Evolutionary conservation across 2,113 vertebrate genomes (phyloP).

Genomic region (Paedocypris sp.): DNA sequence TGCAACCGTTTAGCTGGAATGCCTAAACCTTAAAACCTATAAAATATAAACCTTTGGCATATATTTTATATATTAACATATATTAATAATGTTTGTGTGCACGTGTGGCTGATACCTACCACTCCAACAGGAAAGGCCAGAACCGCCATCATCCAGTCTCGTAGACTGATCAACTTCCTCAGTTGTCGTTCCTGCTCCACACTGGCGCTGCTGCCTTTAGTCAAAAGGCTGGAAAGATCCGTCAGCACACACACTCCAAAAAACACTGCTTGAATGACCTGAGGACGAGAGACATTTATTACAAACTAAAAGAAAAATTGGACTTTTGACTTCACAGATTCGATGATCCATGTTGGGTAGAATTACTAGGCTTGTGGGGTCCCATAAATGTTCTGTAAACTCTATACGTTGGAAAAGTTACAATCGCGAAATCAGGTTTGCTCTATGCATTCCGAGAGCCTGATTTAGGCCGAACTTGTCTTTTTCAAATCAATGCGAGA

Average conservation of each 20-base stretch:
- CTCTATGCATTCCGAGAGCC: no score
- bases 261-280: conserved; percentile 94
- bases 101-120: conserved; percentile 63
- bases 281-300: background rate
- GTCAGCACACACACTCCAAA: conserved; percentile 92
- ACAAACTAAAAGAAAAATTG: no score
- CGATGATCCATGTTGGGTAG: background rate
- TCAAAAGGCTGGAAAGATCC: conserved; percentile 88
- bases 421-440: no score
- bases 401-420: no score
- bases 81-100: background rate
- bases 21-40: no score
- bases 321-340: no score
- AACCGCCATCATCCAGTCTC: conserved; percentile 94
- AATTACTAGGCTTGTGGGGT: no score
- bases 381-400: no score
- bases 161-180: conserved; percentile 81
- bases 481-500: background rate
- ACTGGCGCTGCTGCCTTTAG: conserved; percentile 76
- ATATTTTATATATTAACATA: background rate
- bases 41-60: no score
- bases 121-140: conserved; percentile 90
- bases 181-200: conserved; percentile 90
- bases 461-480: background rate
- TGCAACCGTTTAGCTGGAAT: no score